phyloP scores from a whole-genome alignment of 2,797 vertebrate species.

The Mallotus villosus region DNA sequence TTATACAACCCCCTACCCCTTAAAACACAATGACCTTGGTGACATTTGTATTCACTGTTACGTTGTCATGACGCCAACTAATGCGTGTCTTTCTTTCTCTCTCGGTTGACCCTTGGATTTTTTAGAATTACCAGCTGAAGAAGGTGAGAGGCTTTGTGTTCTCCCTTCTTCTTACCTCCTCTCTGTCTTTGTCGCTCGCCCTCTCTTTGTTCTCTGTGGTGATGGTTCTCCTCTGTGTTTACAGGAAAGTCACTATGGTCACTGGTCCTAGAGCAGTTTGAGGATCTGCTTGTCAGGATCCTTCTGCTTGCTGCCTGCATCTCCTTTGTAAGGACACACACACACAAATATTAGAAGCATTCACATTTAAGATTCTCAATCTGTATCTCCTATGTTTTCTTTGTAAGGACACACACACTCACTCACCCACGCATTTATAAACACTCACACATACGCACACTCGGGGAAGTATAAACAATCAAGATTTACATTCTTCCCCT shows the following conservation, averaged over 20 bases:
- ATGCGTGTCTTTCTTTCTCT: neutral
- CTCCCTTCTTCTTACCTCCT: neutral
- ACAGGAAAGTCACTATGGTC: conserved; percentile 81
- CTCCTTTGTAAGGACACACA: conserved; percentile 76
- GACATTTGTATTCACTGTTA: no score
- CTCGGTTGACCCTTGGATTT: conserved; percentile 5
- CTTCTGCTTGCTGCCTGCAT: conserved; percentile 80
- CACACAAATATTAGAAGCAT: neutral
- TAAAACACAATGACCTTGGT: no score
- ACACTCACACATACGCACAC: no score
- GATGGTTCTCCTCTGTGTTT: conserved; percentile 11
- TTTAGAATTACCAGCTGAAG: conserved; percentile 78
- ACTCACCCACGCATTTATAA: no score
- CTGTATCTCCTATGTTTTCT: neutral
- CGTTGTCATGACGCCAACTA: no score
- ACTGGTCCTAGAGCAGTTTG: conserved; percentile 80
- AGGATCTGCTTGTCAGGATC: conserved; percentile 80
- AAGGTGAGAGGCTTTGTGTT: conserved; percentile 64
- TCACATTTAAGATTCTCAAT: neutral
- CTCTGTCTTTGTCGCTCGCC: neutral
- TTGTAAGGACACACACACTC: no score
- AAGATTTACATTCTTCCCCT: neutral
- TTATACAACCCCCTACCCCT: no score
- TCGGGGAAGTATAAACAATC: neutral
- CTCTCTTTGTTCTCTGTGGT: neutral